Base-by-base conservation (phyloP, 1,140 invertebrate genomes). In the Drosophila mojavensis region DNA sequence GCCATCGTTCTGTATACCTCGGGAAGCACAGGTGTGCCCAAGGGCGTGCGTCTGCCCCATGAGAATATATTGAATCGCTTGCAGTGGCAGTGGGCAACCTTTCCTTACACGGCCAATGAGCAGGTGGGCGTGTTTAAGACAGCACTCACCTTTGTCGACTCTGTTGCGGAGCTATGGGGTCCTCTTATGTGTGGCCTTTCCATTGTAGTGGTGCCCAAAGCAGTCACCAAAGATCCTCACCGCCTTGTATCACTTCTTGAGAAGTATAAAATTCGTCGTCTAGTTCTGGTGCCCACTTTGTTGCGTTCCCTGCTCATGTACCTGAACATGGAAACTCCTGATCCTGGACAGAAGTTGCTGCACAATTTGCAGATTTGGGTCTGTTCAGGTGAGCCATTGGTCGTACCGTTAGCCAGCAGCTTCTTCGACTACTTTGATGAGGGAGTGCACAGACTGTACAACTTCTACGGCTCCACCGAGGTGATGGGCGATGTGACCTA, bases 381-480 rank as follows among this genome's bases (percentile, higher is more conserved):
- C 5, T 97, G 96, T 84, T 97, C 96, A 17, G 97, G 97, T 1
- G 97, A 98, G 93, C 94, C 95, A 1, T 93, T 97, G 0, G 92
- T 94, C 0, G 93, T 94, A 5, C 92, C 95, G 0, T 81, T 97
- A 13, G 95, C 95, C 0, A 90, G 94, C 39, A 94, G 96, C 76
- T 97, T 97, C 92, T 97, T 96, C 86, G 90, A 93, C 24, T 94
- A 94, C 66, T 97, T 97, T 66, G 93, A 93, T 62, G 91, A 93
- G 59, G 93, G 93, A 3, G 92, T 93, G 0, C 94, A 95, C 65
- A 93, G 94, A 13, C 89, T 98, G 7, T 96, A 95, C 53, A 98
- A 98, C 85, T 97, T 97, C 90, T 98, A 98, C 79, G 97, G 97
- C 0, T 97, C 97, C 71, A 98, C 97, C 0, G 97, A 98, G 92